Evolutionary conservation across 2,888 invertebrate species (phyloP), one percentile per base, ranked within the genome.

Genomic region (Acanthosepion esculentum): DNA sequence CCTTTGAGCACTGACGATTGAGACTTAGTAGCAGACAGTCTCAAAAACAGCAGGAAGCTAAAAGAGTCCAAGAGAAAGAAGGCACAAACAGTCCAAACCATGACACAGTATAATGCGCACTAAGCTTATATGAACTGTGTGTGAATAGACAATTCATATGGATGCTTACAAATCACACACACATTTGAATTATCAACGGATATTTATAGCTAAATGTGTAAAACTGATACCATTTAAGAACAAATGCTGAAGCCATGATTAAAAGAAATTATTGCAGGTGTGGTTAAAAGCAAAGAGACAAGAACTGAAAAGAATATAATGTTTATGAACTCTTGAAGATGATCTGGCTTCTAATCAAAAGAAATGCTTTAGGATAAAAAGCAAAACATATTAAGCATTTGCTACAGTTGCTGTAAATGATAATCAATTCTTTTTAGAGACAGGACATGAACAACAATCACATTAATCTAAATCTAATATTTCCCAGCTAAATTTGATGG

Each of bases 161-260:
- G 59, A 59, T 1, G 59, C 59, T 59, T 20, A 59, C 5, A 59
- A 59, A 23, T 23, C 59, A 59, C 59, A 59, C 59, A 59, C 59
- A 59, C 59, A 59, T 26, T 78, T 78, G n/a, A 78, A 15, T 78
- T 78, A 78, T 78, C n/a, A 5, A n/a, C 78, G 33, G 78, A 78
- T 78, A 78, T 78, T 78, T 33, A n/a, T n/a, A 78, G 78, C 12
- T 78, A 59, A 59, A n/a, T 78, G 78, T n/a, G 12, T 78, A n/a
- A 78, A 78, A 78, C n/a, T 78, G 78, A 78, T 78, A 78, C 12
- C 78, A 78, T 78, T 78, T 78, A 78, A 78, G n/a, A 78, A n/a
- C n/a, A 3, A 18, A 33, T n/a, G n/a, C 15, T 1, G n/a, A 2
- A 18, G 33, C 1, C 33, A 78, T 33, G n/a, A 78, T n/a, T 78